Percentiles rank a stretch among this genome's conserved stretches.
Conservation (phyloP, 2,797 vertebrate species). For the Lithobates pipiens region DNA sequence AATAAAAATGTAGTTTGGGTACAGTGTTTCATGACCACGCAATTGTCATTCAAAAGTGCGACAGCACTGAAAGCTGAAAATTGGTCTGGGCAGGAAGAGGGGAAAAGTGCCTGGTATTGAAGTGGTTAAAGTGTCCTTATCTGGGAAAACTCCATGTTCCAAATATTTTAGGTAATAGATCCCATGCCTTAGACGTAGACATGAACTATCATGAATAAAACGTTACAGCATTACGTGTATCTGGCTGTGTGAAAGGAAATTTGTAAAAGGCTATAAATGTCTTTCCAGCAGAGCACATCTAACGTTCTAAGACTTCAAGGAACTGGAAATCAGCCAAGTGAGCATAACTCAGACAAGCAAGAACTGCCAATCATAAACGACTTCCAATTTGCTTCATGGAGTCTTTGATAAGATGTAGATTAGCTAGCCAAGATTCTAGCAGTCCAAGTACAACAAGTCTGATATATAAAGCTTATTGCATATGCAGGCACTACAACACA, state of each 20-base stretch:
- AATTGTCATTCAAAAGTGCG: no score
- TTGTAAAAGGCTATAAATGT: slow-evolving; percentile 24
- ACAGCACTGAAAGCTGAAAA: no score
- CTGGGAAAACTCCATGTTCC: not conserved
- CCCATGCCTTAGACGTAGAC: not conserved
- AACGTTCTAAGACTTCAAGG: slow-evolving; percentile 35
- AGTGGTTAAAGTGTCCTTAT: not conserved
- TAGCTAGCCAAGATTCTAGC: not conserved
- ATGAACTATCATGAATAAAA: slow-evolving; percentile 2
- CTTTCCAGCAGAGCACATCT: slow-evolving; percentile 23
- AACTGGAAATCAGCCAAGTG: slow-evolving; percentile 31
- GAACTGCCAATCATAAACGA: slow-evolving; percentile 40
- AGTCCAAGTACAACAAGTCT: slow-evolving; percentile 14
- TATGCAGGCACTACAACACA: not conserved
- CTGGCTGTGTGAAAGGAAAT: slow-evolving; percentile 39
- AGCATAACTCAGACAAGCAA: slow-evolving; percentile 22
- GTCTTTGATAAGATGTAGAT: slow-evolving; percentile 13
- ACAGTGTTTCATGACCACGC: no score
- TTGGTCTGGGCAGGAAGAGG: no score
- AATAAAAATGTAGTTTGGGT: no score
- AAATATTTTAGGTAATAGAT: not conserved
- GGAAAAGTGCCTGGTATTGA: no score
- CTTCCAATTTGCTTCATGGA: slow-evolving; percentile 33
- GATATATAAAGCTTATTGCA: slow-evolving; percentile 1
- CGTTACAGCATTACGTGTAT: slow-evolving; percentile 7